Base-by-base conservation (phyloP, 2,113 vertebrate species). In the Phalacrocorax carbo region DNA sequence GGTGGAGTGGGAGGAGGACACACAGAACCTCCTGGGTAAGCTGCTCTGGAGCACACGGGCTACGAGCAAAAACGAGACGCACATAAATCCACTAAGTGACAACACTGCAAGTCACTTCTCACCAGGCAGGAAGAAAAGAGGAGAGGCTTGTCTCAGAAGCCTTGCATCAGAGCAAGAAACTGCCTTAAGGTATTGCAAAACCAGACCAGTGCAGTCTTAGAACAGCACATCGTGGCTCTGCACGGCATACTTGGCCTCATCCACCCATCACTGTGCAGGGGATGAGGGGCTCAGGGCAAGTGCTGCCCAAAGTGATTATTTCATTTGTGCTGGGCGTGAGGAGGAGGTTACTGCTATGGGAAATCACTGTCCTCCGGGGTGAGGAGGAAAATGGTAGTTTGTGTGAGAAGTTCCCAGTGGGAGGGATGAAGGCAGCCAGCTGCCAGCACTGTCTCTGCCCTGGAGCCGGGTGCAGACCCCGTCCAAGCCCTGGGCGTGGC, bases 141-240 rank as follows among this genome's bases (percentile, higher is more conserved):
- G n/a, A 83, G 54, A 96, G 61, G 61, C 20, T 93, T 49, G 48
- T 69, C 73, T 51, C 40, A 3, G 52, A 55, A 90, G 38, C 26
- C 34, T 78, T 51, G 48, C 66, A 82, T 38, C 73, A 30, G 52
- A 81, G n/a, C 27, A 10, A 58, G 66, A 80, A 90, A 78, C 2
- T 51, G 76, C 79, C 46, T 81, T 2, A 29, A 80, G 54, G 62
- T n/a, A 4, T 8, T 80, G 55, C 58, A 89, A 91, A 83, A 26
- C 27, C 60, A 75, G 61, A n/a, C 32, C 86, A 17, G 48, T 0
- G 4, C 16, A 1, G 14, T 18, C 66, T 14, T 49, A 51, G 51
- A 58, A 49, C n/a, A 55, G 34, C 0, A 0, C 1, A 2, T 1
- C 0, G 15, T 13, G 82, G 72, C 27, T 88, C 76, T 52, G n/a